Conservation (phyloP, 2,113 vertebrate species). For the Todiramphus chloris region DNA sequence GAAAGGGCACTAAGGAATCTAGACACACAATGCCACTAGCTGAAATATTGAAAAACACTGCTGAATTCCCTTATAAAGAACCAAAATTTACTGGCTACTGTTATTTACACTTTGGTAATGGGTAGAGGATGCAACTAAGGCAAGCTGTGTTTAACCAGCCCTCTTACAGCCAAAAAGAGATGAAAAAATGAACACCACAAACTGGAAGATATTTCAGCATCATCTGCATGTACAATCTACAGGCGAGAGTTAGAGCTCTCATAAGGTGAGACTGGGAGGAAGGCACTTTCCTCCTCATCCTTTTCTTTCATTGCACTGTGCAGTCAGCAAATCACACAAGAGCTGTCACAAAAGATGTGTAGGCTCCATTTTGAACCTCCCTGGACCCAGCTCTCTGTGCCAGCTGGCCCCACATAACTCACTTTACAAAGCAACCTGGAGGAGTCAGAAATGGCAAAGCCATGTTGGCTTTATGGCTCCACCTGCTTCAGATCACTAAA, state of each 20-base stretch:
- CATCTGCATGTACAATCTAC: accelerated
- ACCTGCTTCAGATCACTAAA: not conserved
- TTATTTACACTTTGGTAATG: not conserved
- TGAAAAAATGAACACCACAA: not conserved
- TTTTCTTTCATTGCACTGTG: not conserved
- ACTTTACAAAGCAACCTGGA: not conserved
- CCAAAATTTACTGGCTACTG: not conserved
- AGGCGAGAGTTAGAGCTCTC: not conserved
- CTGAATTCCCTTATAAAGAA: not conserved
- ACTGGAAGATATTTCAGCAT: not conserved
- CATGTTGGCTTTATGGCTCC: not conserved
- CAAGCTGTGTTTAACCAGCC: not conserved
- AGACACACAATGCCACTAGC: not conserved
- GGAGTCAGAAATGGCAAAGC: not conserved
- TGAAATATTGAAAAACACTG: not conserved
- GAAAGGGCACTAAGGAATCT: not conserved
- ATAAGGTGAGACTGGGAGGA: not conserved
- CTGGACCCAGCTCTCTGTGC: not conserved
- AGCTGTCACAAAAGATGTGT: not conserved
- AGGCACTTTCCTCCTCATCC: not conserved
- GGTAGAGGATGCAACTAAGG: not conserved
- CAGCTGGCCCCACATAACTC: not conserved
- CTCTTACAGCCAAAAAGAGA: not conserved
- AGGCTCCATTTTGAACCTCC: not conserved
- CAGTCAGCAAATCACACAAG: not conserved